phyloP scores from a whole-genome alignment of 2,888 invertebrate genomes.

The Tuta absoluta region DNA sequence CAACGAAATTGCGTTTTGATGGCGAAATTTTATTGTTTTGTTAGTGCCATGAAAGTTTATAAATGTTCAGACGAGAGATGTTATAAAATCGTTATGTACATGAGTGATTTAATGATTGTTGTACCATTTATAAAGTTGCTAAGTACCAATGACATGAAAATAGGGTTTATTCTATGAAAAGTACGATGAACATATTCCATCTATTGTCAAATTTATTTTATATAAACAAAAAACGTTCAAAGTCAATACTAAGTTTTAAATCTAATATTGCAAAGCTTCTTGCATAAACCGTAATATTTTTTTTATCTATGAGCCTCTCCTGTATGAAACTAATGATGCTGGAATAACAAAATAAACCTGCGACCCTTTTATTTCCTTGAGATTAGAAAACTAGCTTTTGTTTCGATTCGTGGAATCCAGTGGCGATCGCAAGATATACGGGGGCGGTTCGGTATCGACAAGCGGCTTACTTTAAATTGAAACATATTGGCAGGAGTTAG shows the following conservation, averaged over 20 bases:
- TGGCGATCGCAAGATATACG: constrained; percentile 65
- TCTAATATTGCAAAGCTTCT: too few species aligned
- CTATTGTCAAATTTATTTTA: too few species aligned
- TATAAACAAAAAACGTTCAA: too few species aligned
- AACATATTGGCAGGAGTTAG: constrained; percentile 74
- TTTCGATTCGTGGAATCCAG: constrained; percentile 58
- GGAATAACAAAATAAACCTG: constrained; percentile 1
- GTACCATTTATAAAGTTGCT: too few species aligned
- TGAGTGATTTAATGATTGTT: too few species aligned
- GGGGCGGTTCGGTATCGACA: constrained; percentile 68
- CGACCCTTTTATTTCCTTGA: constrained; percentile 5
- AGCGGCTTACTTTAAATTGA: constrained; percentile 79
- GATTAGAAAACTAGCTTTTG: constrained; percentile 43
- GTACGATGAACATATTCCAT: too few species aligned
- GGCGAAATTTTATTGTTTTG: constrained; percentile 4
- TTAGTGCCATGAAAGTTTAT: background rate
- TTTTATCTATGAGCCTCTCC: background rate
- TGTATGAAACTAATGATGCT: background rate
- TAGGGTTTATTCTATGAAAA: too few species aligned
- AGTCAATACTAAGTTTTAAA: too few species aligned
- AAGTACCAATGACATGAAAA: too few species aligned
- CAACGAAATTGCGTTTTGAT: constrained; percentile 8
- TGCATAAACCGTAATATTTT: too few species aligned
- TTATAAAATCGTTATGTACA: background rate
- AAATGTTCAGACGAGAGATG: background rate